Evolutionary conservation across 2,888 invertebrate genomes (phyloP), one percentile per base, ranked within the genome.

Genomic region (Drosophila anomalata): DNA sequence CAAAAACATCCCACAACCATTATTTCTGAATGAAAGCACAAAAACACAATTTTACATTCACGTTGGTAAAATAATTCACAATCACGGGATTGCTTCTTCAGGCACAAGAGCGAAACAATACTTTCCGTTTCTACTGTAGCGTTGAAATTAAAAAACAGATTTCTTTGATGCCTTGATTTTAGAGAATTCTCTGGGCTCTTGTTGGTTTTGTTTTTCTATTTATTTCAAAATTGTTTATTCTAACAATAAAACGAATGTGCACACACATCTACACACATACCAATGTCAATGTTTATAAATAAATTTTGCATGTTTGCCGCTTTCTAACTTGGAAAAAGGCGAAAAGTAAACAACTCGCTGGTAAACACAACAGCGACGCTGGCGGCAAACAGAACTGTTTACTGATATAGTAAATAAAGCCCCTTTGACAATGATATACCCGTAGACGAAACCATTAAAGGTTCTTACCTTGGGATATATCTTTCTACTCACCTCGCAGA

Each of bases 261-360:
- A 26, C 17, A 42, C 14, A 51, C 20, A n/a, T 20, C 50, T 31
- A 52, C 47, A 68, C 24, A 63, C 57, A 58, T 55, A 76, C 55
- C 65, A 74, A 50, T 73, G 70, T 51, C 76, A 77, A 78, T 77
- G 76, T 77, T 62, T 73, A 60, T 44, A 69, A 58, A 78, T 70
- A 78, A 69, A 66, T 56, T 65, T 60, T 56, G 70, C 63, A 63
- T 65, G 63, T 63, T 65, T 65, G 63, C 69, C 68, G 57, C 69
- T 57, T 56, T 67, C 55, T 66, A 70, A 44, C 52, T 68, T 26
- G n/a, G 61, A 63, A 63, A 51, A 63, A 63, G 63, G 51, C 44
- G 65, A 52, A 63, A 47, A 39, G 52, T 67, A 77, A 77, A 78
- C 71, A 75, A 31, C 22, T 6, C 22, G 54, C 41, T 36, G 41